phyloP scores from a whole-genome alignment of 2,113 vertebrate species.

The Phrynocephalus versicolor region DNA sequence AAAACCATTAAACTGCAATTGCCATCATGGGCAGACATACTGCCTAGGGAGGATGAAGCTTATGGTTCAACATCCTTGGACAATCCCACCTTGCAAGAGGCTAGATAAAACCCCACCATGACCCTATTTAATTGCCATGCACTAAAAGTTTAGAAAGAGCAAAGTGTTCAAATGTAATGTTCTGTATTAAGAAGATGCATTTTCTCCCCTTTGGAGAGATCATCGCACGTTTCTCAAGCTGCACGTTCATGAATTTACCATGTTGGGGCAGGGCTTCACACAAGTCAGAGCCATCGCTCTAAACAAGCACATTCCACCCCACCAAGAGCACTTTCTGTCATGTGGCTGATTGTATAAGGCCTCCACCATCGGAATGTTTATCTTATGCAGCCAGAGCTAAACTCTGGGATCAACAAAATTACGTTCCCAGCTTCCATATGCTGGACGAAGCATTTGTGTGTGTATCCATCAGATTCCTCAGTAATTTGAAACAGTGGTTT shows the following conservation, averaged over 20 bases:
- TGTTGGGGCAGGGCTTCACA: neutral
- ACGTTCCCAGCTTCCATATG: constrained; percentile 56
- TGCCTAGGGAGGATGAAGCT: neutral
- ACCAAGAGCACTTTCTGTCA: neutral
- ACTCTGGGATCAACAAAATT: constrained; percentile 41
- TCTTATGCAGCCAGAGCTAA: constrained; percentile 49
- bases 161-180: neutral
- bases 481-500: constrained; percentile 67
- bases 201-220: neutral
- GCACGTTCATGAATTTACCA: neutral
- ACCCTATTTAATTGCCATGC: neutral
- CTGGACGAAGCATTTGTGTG: constrained; percentile 44
- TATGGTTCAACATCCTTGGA: neutral
- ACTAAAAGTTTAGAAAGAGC: neutral
- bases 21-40: neutral
- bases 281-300: neutral
- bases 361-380: constrained; percentile 28
- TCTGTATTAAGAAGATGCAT: neutral
- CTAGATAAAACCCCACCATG: neutral
- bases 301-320: constrained; percentile 21
- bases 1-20: no score
- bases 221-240: neutral
- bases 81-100: neutral
- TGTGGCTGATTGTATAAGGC: constrained; percentile 10
- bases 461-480: constrained; percentile 65